A percentile compares a stretch with the other conserved stretches of the same genome.
phyloP scores from a whole-genome alignment of 2,888 invertebrate species.

The Helicoverpa assulta region DNA sequence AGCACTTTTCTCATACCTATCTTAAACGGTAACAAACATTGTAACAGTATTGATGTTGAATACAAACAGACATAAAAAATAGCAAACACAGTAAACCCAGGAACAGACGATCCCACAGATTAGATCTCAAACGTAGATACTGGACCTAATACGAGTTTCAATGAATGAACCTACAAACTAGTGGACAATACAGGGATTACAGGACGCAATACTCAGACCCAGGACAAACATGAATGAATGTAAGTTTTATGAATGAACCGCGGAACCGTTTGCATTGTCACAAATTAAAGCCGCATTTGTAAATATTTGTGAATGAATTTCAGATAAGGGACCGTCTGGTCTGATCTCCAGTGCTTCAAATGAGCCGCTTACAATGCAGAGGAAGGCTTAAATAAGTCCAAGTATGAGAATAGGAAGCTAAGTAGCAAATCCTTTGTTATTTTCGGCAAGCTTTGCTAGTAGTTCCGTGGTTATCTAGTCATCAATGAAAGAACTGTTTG shows the following conservation, averaged over 20 bases:
- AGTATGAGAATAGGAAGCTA: conserved; percentile 29
- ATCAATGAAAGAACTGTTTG: conserved; percentile 10
- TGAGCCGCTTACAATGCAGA: conserved; percentile 56
- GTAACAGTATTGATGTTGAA: neutral
- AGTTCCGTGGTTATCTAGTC: conserved; percentile 14
- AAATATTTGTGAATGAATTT: conserved; percentile 84
- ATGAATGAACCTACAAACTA: conserved; percentile 69
- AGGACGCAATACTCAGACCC: conserved; percentile 59
- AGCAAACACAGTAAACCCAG: conserved; percentile 9
- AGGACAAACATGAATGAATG: conserved; percentile 76
- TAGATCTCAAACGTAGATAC: conserved; percentile 46
- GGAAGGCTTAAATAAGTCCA: conserved; percentile 59
- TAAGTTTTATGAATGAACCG: conserved; percentile 62
- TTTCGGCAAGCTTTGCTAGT: conserved; percentile 30
- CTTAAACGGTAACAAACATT: neutral
- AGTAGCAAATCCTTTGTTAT: conserved; percentile 41
- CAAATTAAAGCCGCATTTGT: conserved; percentile 77
- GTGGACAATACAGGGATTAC: conserved; percentile 69
- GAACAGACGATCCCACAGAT: conserved; percentile 27
- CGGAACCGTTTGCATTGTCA: conserved; percentile 56
- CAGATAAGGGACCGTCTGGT: conserved; percentile 49
- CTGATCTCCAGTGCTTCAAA: conserved; percentile 52
- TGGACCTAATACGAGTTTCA: conserved; percentile 58
- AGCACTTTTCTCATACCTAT: neutral
- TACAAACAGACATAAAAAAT: neutral